Conservation (phyloP, 2,888 invertebrate species). For the Apamea crenata region DNA sequence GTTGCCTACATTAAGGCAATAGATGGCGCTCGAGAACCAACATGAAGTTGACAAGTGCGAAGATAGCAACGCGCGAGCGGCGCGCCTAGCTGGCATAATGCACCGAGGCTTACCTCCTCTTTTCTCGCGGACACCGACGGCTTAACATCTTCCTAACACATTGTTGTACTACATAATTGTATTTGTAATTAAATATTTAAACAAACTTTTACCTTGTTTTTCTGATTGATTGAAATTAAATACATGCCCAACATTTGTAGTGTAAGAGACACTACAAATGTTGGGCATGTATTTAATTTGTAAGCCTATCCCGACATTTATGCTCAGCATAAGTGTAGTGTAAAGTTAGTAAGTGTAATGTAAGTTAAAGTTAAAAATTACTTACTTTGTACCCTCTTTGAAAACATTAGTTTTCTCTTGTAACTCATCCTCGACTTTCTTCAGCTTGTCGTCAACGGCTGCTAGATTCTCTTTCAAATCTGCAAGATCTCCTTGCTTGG, state of each 20-base stretch:
- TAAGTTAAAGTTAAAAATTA: not conserved
- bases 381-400: slow-evolving; percentile 87
- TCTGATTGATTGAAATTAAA: no score
- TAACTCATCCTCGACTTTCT: slow-evolving; percentile 83
- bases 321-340: no score
- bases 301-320: no score
- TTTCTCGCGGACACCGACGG: not conserved
- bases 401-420: slow-evolving; percentile 84
- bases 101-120: not conserved
- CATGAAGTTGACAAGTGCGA: no score
- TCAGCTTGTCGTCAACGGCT: slow-evolving; percentile 90
- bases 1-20: no score
- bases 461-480: slow-evolving; percentile 91
- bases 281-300: no score
- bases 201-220: not conserved
- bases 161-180: not conserved
- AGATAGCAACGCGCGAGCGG: no score
- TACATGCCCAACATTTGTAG: no score
- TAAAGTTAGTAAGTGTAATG: not conserved
- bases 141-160: not conserved
- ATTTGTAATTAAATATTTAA: not conserved
- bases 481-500: slow-evolving; percentile 88
- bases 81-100: not conserved
- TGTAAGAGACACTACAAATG: no score
- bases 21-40: no score